Base-by-base conservation (phyloP, 2,888 invertebrate genomes). In the Lochmaea crataegi region DNA sequence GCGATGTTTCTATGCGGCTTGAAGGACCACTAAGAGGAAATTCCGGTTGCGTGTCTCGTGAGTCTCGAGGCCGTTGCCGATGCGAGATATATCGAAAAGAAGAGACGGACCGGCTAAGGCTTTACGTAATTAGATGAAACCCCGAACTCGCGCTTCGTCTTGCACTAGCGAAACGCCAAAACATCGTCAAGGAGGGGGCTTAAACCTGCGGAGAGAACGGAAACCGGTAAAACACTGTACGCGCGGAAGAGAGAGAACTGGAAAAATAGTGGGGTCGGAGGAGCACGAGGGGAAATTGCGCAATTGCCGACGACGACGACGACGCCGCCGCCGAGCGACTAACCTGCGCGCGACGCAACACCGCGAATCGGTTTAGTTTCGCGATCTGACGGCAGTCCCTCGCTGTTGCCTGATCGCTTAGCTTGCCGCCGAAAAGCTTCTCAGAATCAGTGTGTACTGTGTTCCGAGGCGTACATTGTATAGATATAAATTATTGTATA, bases 321-420 rank as follows among this genome's bases (percentile, higher is more conserved):
- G 79, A 74, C 78, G 78, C 80, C 75, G 79, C 75, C 78, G 78
- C 80, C 75, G 76, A 77, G 18, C 53, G 3, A 53, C 53, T 18
- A 53, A 53, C 18, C 18, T 74, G 77, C 79, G 79, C 79, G 75
- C 71, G 72, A 75, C 81, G 80, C 79, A 76, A 71, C 80, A 79
- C 81, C 82, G 79, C 83, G 84, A 83, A 74, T 77, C 81, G 84
- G 83, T 84, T 83, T 80, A 84, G 83, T 84, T 83, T 86, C 86
- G 86, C 88, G 86, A 84, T 60, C 85, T 84, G 73, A 74, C 86
- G 85, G 76, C 86, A 86, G 85, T 86, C 86, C 86, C 86, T 86
- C 85, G 86, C 86, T 86, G 86, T 85, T 86, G 87, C 86, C 86
- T 86, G 87, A 85, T 84, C 86, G 86, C 86, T 86, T 86, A 86